A percentile compares a stretch with the other conserved stretches of the same genome.
phyloP scores from a whole-genome alignment of 2,113 vertebrate genomes.

The Nycticorax nycticorax region DNA sequence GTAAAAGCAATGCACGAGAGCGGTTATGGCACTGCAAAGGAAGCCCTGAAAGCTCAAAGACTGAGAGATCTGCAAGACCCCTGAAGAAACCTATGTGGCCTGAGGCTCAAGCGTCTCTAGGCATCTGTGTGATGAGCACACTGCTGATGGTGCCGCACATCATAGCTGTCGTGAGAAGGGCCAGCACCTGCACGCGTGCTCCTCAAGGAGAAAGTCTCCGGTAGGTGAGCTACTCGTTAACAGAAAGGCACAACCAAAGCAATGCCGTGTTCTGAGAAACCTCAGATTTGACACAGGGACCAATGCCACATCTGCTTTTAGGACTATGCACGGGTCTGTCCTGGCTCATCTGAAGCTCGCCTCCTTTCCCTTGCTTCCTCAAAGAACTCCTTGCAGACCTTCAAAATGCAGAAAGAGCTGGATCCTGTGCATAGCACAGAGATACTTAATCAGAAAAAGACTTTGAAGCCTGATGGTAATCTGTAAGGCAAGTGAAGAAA shows the following conservation, averaged over 20 bases:
- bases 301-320: background rate
- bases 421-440: background rate
- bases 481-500: background rate
- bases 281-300: background rate
- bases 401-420: background rate
- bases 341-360: background rate
- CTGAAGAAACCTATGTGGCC: background rate
- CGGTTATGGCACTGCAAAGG: background rate
- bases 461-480: background rate
- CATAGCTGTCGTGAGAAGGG: background rate
- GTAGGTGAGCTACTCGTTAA: background rate
- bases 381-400: background rate
- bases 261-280: background rate
- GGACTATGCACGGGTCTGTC: background rate
- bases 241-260: background rate
- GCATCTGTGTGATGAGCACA: background rate
- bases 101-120: background rate
- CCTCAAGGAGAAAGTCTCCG: background rate
- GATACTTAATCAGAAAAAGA: background rate
- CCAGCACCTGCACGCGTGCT: background rate
- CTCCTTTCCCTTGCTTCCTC: background rate
- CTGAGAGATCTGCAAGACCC: background rate
- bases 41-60: background rate
- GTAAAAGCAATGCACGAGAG: rapidly evolving
- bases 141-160: background rate